These are phyloP conservation scores for Pseudomyrmex sp. DNA, from an alignment of 1,140 invertebrate species.

Conservation along the genomic window DNA sequence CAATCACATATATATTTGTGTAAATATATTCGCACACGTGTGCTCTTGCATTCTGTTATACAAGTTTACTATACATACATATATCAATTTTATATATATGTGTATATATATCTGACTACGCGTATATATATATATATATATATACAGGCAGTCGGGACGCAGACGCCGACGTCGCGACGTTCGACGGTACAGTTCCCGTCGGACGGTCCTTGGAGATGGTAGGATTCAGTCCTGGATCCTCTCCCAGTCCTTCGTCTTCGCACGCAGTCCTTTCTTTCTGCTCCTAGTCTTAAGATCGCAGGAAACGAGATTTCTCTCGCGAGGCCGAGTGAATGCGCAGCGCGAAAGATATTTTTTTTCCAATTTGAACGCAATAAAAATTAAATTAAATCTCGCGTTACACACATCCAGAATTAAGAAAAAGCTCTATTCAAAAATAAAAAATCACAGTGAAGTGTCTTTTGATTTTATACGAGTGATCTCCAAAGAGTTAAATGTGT, in stretches of 20 bases:
- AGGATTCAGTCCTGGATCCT: conserved; percentile 74
- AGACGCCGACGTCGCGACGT: conserved; percentile 84
- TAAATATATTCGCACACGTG: conserved; percentile 62
- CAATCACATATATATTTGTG: conserved; percentile 31
- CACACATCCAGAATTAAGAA: conserved; percentile 3
- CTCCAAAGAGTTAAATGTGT: background rate
- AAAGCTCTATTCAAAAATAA: background rate
- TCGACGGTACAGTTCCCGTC: conserved; percentile 84
- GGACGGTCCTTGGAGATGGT: conserved; percentile 82
- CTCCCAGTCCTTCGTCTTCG: conserved; percentile 78
- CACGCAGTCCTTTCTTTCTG: conserved; percentile 57
- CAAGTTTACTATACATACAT: conserved; percentile 12
- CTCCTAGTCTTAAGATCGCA: conserved; percentile 40
- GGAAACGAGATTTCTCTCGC: conserved; percentile 8
- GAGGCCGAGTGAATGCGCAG: conserved; percentile 26
- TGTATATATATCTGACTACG: conserved; percentile 48
- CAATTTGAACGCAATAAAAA: conserved; percentile 10
- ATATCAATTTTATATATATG: too few relatives aligned
- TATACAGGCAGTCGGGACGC: conserved; percentile 77
- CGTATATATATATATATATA: conserved; percentile 62
- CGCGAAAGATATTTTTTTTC: background rate
- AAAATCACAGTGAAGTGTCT: conserved; percentile 59
- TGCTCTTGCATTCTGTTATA: conserved; percentile 66
- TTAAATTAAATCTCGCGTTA: background rate
- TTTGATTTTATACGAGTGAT: conserved; percentile 32